Evolutionary conservation across 2,888 invertebrate species (phyloP), one percentile per base, ranked within the genome.

Genomic region (Microplitis deprimator): DNA sequence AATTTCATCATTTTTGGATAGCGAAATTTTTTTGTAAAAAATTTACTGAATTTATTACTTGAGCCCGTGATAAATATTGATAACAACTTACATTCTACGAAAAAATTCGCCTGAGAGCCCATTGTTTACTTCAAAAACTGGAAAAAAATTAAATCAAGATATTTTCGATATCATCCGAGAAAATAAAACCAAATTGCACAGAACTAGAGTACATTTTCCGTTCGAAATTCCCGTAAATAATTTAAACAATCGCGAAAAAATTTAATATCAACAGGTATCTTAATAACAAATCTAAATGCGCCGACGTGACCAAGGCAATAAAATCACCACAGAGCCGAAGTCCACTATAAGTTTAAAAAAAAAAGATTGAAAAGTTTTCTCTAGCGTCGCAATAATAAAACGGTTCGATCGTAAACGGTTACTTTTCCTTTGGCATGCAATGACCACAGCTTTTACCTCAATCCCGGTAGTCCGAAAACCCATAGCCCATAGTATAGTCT

Each of bases 391-490:
- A 65, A 29, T 65, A 75, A 81, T 79, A 80, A 79, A 80, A 79
- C 73, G 72, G 77, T 81, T 77, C 10, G 50, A 82, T 84, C 82
- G 80, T 87, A 86, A 87, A 88, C 83, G 64, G 85, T 86, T 83
- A 84, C 83, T 83, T 80, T 79, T 68, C 61, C 67, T 17, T 82
- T 83, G 82, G 80, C 81, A 82, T 83, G 80, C 78, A 71, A 86
- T 79, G 83, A 88, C 88, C 87, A 73, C 88, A 89, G 84, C 83
- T 85, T 85, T 86, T 85, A 87, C 86, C 85, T 85, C 85, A 84
- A 83, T 69, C 29, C 75, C 17, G 38, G 29, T 29, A 29, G 13
- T 59, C 20, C n/a, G 29, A 29, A 59, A 59, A 60, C 76, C 59
- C 65, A 39, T 29, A 20, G n/a, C n/a, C 10, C 20, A 20, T 20